Base-by-base conservation (phyloP, 2,888 invertebrate species). In the Epinotia brunnichana region DNA sequence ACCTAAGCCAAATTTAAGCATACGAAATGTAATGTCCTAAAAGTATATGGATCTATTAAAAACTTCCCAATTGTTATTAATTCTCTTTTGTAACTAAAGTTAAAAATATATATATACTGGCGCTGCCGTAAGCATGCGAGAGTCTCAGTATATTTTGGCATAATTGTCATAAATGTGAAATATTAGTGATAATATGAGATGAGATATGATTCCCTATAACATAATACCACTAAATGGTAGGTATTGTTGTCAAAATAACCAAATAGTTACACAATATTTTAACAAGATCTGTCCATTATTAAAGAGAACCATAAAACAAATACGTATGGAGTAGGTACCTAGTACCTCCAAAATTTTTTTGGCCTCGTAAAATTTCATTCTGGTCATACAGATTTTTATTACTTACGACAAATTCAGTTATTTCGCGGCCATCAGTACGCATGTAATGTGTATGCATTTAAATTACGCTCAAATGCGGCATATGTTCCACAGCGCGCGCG, bases 371-470 rank as follows among this genome's bases (percentile, higher is more conserved):
- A 66, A 74, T 68, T 80, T 75, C 70, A 79, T 79, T 79, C 73
- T 76, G 79, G 80, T 83, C 83, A 85, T 86, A 85, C 85, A 84
- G 83, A 81, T 84, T 84, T 88, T 86, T 88, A 48, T 86, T 88
- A 87, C 86, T 86, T 88, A 87, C 86, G 85, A 86, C 87, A 86
- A 87, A 87, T 87, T 88, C 86, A 84, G 83, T 84, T 85, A 85
- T 86, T 85, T 76, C 75, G 82, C 79, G 82, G 78, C 77, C 79
- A 80, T 82, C 81, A 82, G 81, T 81, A 78, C 77, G 76, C 83
- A 82, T 84, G 88, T 88, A 87, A 87, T 88, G 86, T 87, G 85
- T 82, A 86, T 90, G 89, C 89, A 90, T 90, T 89, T 90, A 90
- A 89, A 90, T 90, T 88, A 88, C 86, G 79, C 80, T 85, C 82